Evolutionary conservation across 2,888 invertebrate genomes (phyloP).

Genomic region (Neoscelio sp.): DNA sequence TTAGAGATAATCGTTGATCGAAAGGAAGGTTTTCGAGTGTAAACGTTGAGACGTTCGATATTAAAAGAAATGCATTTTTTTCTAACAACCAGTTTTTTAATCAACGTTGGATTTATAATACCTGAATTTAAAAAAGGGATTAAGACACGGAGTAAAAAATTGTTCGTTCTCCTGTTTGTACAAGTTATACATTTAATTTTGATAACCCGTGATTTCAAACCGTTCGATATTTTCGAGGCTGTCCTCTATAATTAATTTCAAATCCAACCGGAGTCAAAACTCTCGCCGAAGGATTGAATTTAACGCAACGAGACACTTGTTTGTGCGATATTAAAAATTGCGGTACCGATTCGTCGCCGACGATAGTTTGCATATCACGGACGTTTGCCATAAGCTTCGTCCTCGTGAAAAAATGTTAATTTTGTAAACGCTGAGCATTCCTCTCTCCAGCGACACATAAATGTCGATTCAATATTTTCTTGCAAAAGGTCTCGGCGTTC

Average conservation of each 20-base stretch:
- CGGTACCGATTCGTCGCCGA: constrained; percentile 21
- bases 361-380: constrained; percentile 51
- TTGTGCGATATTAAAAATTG: constrained; percentile 12
- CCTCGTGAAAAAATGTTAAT: constrained; percentile 15
- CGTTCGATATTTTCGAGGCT: constrained; percentile 28
- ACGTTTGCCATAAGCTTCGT: constrained; percentile 41
- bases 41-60: constrained; percentile 30
- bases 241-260: constrained; percentile 13
- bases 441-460: constrained; percentile 1
- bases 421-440: constrained; percentile 10
- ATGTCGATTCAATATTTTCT: constrained; percentile 39
- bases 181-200: constrained; percentile 21
- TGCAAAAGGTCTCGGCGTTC: too few species aligned
- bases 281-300: constrained; percentile 4
- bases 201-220: constrained; percentile 9
- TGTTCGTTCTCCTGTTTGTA: constrained; percentile 6
- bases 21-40: constrained; percentile 31
- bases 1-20: constrained; percentile 8
- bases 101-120: too few species aligned
- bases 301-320: not conserved
- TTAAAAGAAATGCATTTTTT: constrained; percentile 10
- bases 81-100: too few species aligned
- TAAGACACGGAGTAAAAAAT: not conserved
- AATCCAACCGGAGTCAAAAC: not conserved
- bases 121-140: constrained; percentile 3